Evolutionary conservation across 1,140 invertebrate species (phyloP).

Genomic region (Bemisia tabaci): DNA sequence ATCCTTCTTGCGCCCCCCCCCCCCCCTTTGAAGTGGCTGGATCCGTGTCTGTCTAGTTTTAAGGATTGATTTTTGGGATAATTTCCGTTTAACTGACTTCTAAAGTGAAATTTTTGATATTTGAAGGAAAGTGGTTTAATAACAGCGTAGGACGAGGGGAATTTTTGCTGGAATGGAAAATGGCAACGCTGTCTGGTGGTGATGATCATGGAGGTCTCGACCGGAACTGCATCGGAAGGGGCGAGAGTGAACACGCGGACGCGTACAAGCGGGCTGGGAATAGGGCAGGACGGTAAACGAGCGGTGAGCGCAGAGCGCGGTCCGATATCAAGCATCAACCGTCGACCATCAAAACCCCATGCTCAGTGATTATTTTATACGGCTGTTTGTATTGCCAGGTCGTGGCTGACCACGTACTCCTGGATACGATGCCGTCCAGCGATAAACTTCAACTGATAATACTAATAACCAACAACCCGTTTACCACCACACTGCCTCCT

Average conservation of each 20-base stretch:
- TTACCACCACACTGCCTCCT: background rate
- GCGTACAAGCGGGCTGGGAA: background rate
- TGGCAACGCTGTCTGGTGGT: no score
- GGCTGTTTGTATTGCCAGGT: background rate
- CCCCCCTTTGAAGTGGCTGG: no score
- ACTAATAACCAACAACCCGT: background rate
- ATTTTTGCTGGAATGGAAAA: no score
- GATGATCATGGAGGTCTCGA: no score
- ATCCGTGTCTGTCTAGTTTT: no score
- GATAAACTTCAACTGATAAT: background rate
- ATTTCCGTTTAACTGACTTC: no score
- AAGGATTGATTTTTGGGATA: no score
- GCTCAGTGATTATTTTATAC: background rate
- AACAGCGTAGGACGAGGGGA: no score
- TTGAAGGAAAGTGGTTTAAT: no score
- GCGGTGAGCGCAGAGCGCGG: background rate
- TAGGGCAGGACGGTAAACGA: background rate
- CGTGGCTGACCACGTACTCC: background rate
- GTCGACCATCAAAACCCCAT: background rate
- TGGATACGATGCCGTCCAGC: background rate
- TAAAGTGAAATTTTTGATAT: no score
- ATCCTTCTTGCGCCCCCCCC: no score
- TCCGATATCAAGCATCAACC: background rate
- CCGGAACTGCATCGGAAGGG: background rate
- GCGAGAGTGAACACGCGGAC: background rate